phyloP scores from a whole-genome alignment of 2,113 vertebrate species.

The Chitala chitala region DNA sequence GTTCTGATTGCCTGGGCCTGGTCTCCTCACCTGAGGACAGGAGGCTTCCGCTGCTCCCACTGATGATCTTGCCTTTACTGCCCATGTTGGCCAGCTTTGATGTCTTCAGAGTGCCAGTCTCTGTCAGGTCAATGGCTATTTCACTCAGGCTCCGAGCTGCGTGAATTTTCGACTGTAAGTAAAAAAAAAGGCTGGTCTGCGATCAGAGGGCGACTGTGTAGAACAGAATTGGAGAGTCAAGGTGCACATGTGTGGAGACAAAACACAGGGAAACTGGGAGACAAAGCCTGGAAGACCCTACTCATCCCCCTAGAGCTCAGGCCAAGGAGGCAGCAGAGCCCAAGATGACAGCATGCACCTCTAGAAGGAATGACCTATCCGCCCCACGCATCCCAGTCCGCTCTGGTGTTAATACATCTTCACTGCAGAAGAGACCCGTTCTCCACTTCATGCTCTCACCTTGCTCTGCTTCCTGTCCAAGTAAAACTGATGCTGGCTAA shows the following conservation, averaged over 20 bases:
- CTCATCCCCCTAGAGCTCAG: too few species aligned
- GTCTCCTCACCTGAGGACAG: conserved; percentile 83
- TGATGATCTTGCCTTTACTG: conserved; percentile 87
- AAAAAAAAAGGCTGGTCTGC: too few species aligned
- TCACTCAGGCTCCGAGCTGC: conserved; percentile 82
- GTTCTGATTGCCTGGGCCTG: too few species aligned
- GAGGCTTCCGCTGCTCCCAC: conserved; percentile 91
- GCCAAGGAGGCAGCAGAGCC: too few species aligned
- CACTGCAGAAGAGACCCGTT: background rate
- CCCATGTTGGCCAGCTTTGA: conserved; percentile 71
- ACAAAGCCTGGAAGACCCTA: too few species aligned
- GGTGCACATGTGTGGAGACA: too few species aligned
- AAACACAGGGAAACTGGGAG: too few species aligned
- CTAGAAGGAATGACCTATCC: too few species aligned
- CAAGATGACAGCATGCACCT: too few species aligned
- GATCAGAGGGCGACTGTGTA: background rate
- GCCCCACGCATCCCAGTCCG: background rate
- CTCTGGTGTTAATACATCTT: background rate
- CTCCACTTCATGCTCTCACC: conserved; percentile 61
- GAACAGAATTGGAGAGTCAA: background rate
- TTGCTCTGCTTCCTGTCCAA: conserved; percentile 97
- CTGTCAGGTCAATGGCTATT: conserved; percentile 85
- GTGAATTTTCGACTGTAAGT: conserved; percentile 79
- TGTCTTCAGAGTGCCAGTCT: conserved; percentile 73
- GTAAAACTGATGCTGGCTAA: conserved; percentile 98